These are phyloP conservation scores for Morone chrysops DNA, from an alignment of 2,113 vertebrate species.

Conservation along the genomic window DNA sequence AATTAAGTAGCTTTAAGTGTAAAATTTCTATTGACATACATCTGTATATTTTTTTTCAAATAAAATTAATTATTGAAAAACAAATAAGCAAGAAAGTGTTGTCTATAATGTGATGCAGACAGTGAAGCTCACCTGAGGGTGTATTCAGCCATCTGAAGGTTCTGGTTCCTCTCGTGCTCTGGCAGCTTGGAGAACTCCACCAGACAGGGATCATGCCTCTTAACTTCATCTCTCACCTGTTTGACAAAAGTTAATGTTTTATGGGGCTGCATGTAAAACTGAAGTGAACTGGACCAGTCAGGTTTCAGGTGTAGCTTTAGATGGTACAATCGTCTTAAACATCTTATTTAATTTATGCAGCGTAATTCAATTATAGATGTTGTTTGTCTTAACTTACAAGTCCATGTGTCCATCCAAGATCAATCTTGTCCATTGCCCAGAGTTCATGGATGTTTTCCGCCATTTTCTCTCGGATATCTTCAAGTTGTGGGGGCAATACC, in stretches of 20 bases:
- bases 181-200: conserved; percentile 93
- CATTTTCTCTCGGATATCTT: conserved; percentile 92
- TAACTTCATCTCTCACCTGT: conserved; percentile 93
- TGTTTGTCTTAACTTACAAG: conserved; percentile 81
- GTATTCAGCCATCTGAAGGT: conserved; percentile 91
- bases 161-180: conserved; percentile 92
- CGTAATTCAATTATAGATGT: background rate
- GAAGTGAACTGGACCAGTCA: background rate
- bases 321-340: background rate
- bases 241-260: conserved; percentile 32
- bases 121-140: conserved; percentile 87
- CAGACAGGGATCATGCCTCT: conserved; percentile 90
- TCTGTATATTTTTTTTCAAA: background rate
- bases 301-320: background rate
- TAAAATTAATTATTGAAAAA: background rate
- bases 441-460: conserved; percentile 96
- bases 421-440: conserved; percentile 94
- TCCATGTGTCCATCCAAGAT: conserved; percentile 93
- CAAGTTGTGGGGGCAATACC: conserved; percentile 90
- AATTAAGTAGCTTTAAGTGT: background rate
- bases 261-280: background rate
- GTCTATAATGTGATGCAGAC: background rate
- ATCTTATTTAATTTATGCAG: background rate
- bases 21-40: background rate
- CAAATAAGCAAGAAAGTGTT: background rate